phyloP scores from a whole-genome alignment of 2,888 invertebrate genomes.

The Spatulosminthurus flaviceps region DNA sequence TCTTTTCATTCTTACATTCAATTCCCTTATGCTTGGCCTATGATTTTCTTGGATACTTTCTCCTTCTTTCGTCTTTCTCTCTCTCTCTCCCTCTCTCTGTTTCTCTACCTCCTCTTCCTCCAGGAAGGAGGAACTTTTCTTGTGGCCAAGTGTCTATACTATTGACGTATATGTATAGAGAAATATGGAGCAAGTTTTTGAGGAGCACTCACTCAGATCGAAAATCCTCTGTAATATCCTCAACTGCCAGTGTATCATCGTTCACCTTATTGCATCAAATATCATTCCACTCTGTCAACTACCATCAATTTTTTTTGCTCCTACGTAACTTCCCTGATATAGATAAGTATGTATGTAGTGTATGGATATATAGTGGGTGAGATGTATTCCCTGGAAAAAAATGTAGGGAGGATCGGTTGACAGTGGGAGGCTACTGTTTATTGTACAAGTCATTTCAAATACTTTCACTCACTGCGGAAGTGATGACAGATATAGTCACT shows the following conservation, averaged over 20 bases:
- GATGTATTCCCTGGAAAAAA: neutral
- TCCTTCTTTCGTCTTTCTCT: neutral
- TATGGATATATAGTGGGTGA: too few species aligned
- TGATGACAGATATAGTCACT: too few species aligned
- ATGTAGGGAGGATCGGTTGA: neutral
- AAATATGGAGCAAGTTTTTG: neutral
- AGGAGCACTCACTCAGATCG: neutral
- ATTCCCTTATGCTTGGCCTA: constrained; percentile 7
- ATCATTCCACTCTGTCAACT: constrained; percentile 13
- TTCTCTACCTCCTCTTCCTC: too few species aligned
- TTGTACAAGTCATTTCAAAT: neutral
- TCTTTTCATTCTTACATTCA: constrained; percentile 22
- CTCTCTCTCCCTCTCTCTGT: neutral
- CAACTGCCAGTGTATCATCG: constrained; percentile 23
- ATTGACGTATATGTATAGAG: too few species aligned
- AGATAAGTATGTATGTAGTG: too few species aligned
- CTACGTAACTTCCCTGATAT: neutral
- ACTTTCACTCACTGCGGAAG: too few species aligned
- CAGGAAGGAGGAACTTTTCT: too few species aligned
- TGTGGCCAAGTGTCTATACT: neutral
- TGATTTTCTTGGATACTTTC: constrained; percentile 13
- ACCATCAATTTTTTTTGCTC: neutral
- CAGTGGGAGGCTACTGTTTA: constrained; percentile 16
- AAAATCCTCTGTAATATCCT: constrained; percentile 21
- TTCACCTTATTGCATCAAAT: constrained; percentile 20